Base-by-base conservation (phyloP, 2,888 invertebrate genomes). In the Microchrysa polita region DNA sequence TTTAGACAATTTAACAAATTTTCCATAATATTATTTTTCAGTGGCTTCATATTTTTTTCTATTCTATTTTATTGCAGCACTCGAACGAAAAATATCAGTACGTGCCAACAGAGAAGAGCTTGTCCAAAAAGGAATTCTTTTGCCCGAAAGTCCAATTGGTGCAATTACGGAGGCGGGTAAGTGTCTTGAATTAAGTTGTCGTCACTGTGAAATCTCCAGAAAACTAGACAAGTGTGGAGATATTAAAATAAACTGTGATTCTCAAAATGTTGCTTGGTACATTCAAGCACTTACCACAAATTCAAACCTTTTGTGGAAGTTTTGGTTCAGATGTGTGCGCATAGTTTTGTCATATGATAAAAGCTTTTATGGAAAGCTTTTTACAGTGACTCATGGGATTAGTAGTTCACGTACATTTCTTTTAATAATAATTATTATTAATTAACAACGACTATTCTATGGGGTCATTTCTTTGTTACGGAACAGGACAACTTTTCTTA, bases 71-170 rank as follows among this genome's bases (percentile, higher is more conserved):
- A 40, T 60, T 61, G 7, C 23, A 97, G 97, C 96, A 80, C 90
- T 98, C 88, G 97, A 98, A 88, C 91, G 97, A 86, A 97, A 97
- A 89, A 97, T 98, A 88, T 97, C 97, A 86, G 94, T 97, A 89
- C 93, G 97, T 88, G 95, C 96, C 85, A 96, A 96, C 88, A 91
- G 97, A 87, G 97, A 97, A 87, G 97, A 97, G 86, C 90, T 97
- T 88, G 94, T 97, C 85, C 94, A 96, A 87, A 96, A 96, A 88
- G 97, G 97, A 82, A 96, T 97, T 81, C 89, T 97, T 79, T 86
- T 94, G 84, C 95, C 96, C 80, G 96, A 96, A 83, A 94, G 93
- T 87, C 93, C 94, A 79, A 88, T 92, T 82, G 90, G 93, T 80
- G 92, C 93, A 79, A 92, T 93, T 86, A 91, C 93, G 84, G 93